Evolutionary conservation across 2,113 vertebrate genomes (phyloP), one percentile per base, ranked within the genome.

Genomic region (Stictonetta naevosa): DNA sequence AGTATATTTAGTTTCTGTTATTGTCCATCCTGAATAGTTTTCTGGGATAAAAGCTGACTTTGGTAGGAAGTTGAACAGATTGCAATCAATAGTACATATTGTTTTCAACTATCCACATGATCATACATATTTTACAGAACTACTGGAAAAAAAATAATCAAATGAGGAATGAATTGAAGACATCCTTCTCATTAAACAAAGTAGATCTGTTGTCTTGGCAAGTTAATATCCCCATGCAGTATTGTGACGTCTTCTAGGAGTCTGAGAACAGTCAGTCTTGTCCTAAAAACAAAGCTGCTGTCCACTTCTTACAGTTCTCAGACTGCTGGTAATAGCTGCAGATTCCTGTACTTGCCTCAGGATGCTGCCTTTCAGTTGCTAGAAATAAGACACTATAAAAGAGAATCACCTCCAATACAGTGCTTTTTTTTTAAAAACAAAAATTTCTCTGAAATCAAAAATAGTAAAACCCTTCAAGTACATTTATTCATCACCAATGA

Each of bases 401-500:
- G 40, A 20, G 13, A 86, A 74, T 23, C 29, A 2, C 13, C 20
- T 66, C 67, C 53, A 56, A 4, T 0, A 26, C 0, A 6, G 31
- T 15, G n/a, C 33, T 33, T 33, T 53, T 60, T n/a, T 22, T 44
- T 11, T 15, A 21, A 19, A n/a, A 80, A 9, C n/a, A 90, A 83
- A 63, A 3, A 3, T 3, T 2, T 2, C 83, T 2, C 83, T 67
- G 50, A 13, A 76, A 42, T 58, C 86, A 72, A 0, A 31, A 82
- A 56, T 82, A 95, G 86, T 31, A 96, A 97, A 96, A 93, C 36
- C 76, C 62, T 75, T 29, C 58, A 83, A 86, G 91, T 62, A 82
- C 68, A 80, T 97, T 97, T 96, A 97, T 96, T 97, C 22, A 26
- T 77, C 64, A 83, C 44, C 42, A 88, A 38, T 96, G 95, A 97